Evolutionary conservation across 2,888 invertebrate genomes (phyloP), one percentile per base, ranked within the genome.

Genomic region (Eupithecia centaureata): DNA sequence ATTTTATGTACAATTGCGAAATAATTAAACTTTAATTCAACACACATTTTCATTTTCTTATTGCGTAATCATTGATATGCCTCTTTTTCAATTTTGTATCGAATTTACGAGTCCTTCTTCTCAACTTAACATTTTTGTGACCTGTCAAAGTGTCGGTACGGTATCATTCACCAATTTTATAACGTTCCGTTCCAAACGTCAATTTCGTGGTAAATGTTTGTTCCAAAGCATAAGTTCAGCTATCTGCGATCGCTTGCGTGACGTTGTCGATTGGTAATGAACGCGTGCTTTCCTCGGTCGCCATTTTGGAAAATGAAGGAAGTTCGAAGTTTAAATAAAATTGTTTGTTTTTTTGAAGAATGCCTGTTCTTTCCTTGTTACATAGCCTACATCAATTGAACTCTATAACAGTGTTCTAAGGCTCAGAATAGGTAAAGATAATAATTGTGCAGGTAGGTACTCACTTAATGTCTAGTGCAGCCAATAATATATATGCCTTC

Each of bases 291-390:
- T 81, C 77, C 71, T 72, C 71, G 78, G 82, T 75, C 77, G 86
- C 86, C 86, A 86, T 86, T 76, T 86, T 87, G 84, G 79, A 83
- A 86, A 82, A 81, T 76, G 77, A 70, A 71, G 75, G 63, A 74
- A 76, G 75, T 77, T 73, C 73, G 70, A 51, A 74, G 74, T 76
- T 76, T 75, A 75, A 75, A 74, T 73, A 76, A 27, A 52, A 63
- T 70, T 63, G 65, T 63, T 73, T 72, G 72, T 56, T 42, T 66
- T 66, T 47, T 10, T 47, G 22, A 10, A 22, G 30, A 28, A 28
- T 54, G 15, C 5, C 15, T 52, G 5, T 54, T 54, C 54, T 1
- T 56, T 7, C 27, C 7, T 27, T 27, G 68, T 68, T 61, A 33
- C 42, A 57, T 71, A 10, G 10, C 18, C 42, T 42, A 8, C 18